Conservation (phyloP, 2,888 invertebrate species). For the Neria commutata region DNA sequence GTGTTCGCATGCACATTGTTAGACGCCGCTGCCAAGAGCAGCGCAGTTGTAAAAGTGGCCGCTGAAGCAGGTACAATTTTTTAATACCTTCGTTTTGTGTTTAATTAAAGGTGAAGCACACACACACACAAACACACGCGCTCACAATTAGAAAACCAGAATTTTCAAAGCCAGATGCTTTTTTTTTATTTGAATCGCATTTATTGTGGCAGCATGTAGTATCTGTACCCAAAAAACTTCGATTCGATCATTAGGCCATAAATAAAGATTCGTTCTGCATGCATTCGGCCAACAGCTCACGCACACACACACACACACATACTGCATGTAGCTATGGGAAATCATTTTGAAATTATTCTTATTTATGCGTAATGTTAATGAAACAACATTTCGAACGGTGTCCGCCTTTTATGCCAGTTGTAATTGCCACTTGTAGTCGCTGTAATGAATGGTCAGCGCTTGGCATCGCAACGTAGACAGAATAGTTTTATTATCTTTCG, state of each 20-base stretch:
- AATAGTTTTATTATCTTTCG: too few species aligned
- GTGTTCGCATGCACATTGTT: neutral
- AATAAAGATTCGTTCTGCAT: conserved; percentile 51
- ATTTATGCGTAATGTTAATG: neutral
- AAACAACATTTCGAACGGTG: too few species aligned
- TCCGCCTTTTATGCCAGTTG: too few species aligned
- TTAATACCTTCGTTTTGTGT: conserved; percentile 54
- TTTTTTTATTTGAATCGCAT: conserved; percentile 20
- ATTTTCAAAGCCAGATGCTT: conserved; percentile 45
- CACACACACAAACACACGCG: conserved; percentile 49
- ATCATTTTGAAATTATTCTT: neutral
- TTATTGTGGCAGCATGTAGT: neutral
- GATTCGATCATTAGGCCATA: conserved; percentile 49
- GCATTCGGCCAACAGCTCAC: too few species aligned
- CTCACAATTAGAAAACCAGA: too few species aligned
- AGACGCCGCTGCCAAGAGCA: neutral
- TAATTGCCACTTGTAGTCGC: too few species aligned
- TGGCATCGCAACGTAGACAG: too few species aligned
- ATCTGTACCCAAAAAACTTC: conserved; percentile 4
- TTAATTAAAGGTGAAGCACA: conserved; percentile 54
- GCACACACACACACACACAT: too few species aligned
- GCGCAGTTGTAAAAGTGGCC: conserved; percentile 20
- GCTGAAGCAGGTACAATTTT: conserved; percentile 51
- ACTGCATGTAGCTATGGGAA: conserved; percentile 24
- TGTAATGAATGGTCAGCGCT: too few species aligned